phyloP scores from a whole-genome alignment of 1,140 invertebrate species.

The Drosophila bipectinata region DNA sequence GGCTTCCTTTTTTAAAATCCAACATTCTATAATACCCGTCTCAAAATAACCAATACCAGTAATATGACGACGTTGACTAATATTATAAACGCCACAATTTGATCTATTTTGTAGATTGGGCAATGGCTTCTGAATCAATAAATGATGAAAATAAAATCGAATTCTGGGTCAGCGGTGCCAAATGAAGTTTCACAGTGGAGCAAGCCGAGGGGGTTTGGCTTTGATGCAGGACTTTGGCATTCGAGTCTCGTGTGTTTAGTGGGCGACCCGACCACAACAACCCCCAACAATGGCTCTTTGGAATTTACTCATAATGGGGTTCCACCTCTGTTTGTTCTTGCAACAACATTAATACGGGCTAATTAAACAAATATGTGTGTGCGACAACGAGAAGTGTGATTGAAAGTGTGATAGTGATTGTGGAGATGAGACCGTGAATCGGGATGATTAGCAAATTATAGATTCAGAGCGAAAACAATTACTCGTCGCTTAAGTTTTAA shows the following conservation, averaged over 20 bases:
- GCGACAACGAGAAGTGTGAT: background rate
- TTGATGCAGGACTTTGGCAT: background rate
- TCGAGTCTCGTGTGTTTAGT: constrained; percentile 24
- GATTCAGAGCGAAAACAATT: too few relatives aligned
- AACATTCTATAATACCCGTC: constrained; percentile 13
- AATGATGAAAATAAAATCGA: constrained; percentile 50
- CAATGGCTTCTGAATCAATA: constrained; percentile 26
- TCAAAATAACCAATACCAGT: constrained; percentile 46
- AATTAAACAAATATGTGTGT: constrained; percentile 73
- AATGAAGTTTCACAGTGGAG: background rate
- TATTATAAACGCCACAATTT: constrained; percentile 27
- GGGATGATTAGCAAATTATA: too few relatives aligned
- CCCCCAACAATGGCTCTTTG: constrained; percentile 41
- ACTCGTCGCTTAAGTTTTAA: too few relatives aligned
- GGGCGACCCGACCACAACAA: constrained; percentile 7
- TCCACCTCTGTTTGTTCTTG: constrained; percentile 70
- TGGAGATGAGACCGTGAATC: background rate
- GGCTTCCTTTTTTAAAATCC: background rate
- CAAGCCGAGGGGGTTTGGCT: background rate
- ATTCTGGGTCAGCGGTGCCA: constrained; percentile 40
- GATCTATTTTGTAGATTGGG: too few relatives aligned
- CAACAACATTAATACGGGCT: constrained; percentile 74
- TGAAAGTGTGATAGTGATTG: constrained; percentile 4
- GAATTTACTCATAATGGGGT: constrained; percentile 47
- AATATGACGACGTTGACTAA: too few relatives aligned